Conservation (phyloP, 2,797 vertebrate genomes). For the Pagetopsis macropterus region DNA sequence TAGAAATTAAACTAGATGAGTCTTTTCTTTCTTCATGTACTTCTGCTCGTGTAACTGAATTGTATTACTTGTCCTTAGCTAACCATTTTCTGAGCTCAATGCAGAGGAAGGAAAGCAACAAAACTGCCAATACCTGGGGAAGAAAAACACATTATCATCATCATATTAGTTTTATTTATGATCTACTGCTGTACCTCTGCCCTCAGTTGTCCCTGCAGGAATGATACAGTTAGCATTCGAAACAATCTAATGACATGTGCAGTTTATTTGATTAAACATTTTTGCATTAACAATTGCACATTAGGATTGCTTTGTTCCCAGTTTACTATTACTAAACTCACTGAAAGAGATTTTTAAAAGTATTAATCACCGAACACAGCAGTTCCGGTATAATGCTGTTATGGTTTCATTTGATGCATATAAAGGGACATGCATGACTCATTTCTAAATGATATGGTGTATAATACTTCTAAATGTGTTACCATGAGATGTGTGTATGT, state of each 20-base stretch:
- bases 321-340: not conserved
- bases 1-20: slow-evolving; percentile 11
- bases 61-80: slow-evolving; percentile 10
- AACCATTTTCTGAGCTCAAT: slow-evolving; percentile 20
- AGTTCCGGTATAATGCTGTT: not conserved
- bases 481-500: slow-evolving; percentile 16
- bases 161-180: not conserved
- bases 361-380: slow-evolving; percentile 2
- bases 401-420: slow-evolving; percentile 1
- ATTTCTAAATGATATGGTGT: slow-evolving; percentile 16
- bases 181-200: not conserved
- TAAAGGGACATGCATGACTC: slow-evolving; percentile 33
- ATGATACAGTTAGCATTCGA: not conserved
- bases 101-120: slow-evolving; percentile 4
- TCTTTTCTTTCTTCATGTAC: slow-evolving; percentile 13
- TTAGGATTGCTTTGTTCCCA: not conserved
- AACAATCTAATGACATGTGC: not conserved
- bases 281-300: not conserved
- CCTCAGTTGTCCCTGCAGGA: not conserved
- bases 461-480: slow-evolving; percentile 16
- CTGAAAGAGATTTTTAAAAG: not conserved
- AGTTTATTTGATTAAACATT: not conserved
- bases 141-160: not conserved
- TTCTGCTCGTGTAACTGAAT: slow-evolving; percentile 5
- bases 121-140: not conserved